Evolutionary conservation across 2,113 vertebrate species (phyloP).

Genomic region (Eretmochelys imbricata): DNA sequence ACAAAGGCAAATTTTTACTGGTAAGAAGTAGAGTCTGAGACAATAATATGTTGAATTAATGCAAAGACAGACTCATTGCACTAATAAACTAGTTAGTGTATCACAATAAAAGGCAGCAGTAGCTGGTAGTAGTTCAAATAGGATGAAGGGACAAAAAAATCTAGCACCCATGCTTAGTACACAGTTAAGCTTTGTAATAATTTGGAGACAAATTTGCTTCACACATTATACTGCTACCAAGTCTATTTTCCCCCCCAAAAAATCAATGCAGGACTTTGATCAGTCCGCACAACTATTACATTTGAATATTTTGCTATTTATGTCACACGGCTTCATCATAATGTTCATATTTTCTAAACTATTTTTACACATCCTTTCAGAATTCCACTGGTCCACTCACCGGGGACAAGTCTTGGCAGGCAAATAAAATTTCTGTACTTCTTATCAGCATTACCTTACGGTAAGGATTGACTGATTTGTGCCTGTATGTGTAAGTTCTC

Average conservation of each 20-base stretch:
- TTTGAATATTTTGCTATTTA: not conserved
- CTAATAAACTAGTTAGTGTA: not conserved
- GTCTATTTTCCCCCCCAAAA: not conserved
- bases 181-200: not conserved
- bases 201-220: not conserved
- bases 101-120: not conserved
- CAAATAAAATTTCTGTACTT: constrained; percentile 22
- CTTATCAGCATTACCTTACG: not conserved
- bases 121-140: not conserved
- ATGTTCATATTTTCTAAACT: not conserved
- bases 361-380: not conserved
- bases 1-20: not conserved
- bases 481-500: not conserved
- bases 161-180: not conserved
- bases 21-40: not conserved
- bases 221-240: not conserved
- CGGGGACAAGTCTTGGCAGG: not conserved
- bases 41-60: not conserved
- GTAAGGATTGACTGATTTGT: not conserved
- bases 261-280: not conserved
- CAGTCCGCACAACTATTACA: not conserved
- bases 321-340: not conserved
- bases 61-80: not conserved
- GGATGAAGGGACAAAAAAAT: not conserved
- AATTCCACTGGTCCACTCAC: not conserved